Evolutionary conservation across 2,888 invertebrate genomes (phyloP).

Genomic region (Osmoderma eremita): DNA sequence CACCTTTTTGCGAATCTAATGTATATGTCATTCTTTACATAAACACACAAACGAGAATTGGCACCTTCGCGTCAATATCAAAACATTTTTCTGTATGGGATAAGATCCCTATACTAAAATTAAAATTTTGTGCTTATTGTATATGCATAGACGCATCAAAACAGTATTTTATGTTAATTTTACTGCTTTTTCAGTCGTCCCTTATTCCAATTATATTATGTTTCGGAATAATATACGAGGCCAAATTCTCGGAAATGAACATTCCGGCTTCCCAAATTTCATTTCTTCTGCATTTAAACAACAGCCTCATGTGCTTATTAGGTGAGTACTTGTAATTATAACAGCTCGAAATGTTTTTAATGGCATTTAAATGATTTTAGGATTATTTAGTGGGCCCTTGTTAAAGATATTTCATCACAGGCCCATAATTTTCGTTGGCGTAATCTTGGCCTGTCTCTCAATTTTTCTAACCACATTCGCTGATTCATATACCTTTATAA

Average conservation of each 20-base stretch:
- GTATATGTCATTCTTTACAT: no score
- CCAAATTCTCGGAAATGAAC: constrained; percentile 58
- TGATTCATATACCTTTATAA: constrained; percentile 59
- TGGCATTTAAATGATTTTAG: constrained; percentile 50
- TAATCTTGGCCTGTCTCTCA: constrained; percentile 60
- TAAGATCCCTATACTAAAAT: no score
- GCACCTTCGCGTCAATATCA: no score
- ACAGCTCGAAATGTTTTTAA: no score
- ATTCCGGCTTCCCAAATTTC: constrained; percentile 62
- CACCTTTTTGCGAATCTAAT: no score
- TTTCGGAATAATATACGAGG: constrained; percentile 63
- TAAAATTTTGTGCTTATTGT: no score
- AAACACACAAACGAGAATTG: no score
- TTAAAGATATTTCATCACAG: constrained; percentile 62
- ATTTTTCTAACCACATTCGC: constrained; percentile 62
- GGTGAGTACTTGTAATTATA: constrained; percentile 53
- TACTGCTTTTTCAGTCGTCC: constrained; percentile 56
- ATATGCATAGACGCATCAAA: no score
- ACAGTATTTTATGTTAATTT: constrained; percentile 8
- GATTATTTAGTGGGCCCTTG: constrained; percentile 63
- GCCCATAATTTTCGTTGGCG: constrained; percentile 61
- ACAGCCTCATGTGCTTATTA: constrained; percentile 60
- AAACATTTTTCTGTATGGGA: no score
- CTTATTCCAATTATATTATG: constrained; percentile 61
- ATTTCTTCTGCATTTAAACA: constrained; percentile 62